Percentiles rank a stretch among this genome's conserved stretches.
Conservation (phyloP, 2,888 invertebrate species). For the Callyntrura guangdongensis region DNA sequence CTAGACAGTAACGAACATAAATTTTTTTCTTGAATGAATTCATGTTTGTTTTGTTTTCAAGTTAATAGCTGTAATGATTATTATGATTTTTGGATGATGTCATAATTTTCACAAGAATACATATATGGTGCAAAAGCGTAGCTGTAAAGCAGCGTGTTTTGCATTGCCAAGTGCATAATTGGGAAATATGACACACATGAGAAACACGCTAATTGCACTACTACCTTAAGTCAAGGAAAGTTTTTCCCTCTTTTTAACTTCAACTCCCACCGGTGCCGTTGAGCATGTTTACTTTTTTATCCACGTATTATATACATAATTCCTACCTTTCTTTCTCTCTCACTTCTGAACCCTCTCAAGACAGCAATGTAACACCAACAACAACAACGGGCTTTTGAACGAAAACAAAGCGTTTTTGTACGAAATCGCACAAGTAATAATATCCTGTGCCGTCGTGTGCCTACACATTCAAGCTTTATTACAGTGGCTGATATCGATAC, state of each 20-base stretch:
- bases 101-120: too few species aligned
- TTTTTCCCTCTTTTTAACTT: slow-evolving; percentile 32
- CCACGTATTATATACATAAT: too few species aligned
- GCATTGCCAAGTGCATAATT: slow-evolving; percentile 51
- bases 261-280: slow-evolving; percentile 50
- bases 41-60: slow-evolving; percentile 35
- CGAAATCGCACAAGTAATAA: neutral
- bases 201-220: slow-evolving; percentile 40
- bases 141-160: slow-evolving; percentile 38
- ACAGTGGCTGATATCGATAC: neutral
- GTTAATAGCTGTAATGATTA: neutral
- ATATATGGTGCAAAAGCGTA: neutral
- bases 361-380: neutral
- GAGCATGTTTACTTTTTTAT: slow-evolving; percentile 9
- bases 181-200: slow-evolving; percentile 64
- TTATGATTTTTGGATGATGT: neutral
- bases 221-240: slow-evolving; percentile 22
- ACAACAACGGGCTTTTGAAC: neutral
- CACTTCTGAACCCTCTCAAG: slow-evolving; percentile 25
- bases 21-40: slow-evolving; percentile 13
- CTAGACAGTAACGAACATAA: neutral
- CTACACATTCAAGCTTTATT: neutral
- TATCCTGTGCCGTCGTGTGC: neutral
- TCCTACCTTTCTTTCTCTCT: neutral
- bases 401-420: slow-evolving; percentile 24